Conservation (phyloP, 2,113 vertebrate genomes). For the Passerina amoena region DNA sequence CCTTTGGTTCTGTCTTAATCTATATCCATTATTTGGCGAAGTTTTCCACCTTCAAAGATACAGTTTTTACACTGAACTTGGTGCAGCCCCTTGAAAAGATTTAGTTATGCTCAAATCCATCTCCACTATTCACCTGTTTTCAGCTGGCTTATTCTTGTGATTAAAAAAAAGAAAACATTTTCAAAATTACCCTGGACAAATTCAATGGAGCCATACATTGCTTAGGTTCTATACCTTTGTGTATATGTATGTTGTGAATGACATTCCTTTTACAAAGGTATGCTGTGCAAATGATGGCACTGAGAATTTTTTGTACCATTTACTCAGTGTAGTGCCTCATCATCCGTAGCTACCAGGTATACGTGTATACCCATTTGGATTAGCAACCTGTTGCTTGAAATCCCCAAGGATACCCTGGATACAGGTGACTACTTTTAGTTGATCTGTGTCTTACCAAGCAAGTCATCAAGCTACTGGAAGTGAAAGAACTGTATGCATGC, state of each 20-base stretch:
- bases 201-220: not conserved
- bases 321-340: not conserved
- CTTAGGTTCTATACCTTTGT: not conserved
- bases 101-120: not conserved
- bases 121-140: not conserved
- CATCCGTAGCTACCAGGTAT: not conserved
- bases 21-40: not conserved
- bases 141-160: not conserved
- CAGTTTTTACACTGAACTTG: not conserved
- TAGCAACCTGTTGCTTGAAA: not conserved
- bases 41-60: not conserved
- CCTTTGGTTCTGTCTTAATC: not conserved
- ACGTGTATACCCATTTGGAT: not conserved
- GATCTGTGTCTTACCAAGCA: not conserved
- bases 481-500: not conserved
- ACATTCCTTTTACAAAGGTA: not conserved
- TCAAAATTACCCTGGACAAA: not conserved
- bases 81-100: rapidly evolving
- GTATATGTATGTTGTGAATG: not conserved
- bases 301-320: not conserved
- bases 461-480: not conserved
- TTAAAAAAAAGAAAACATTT: not conserved
- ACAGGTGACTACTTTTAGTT: not conserved
- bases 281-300: not conserved
- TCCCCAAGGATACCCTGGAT: not conserved